These are phyloP conservation scores for Crambe crambe DNA, from an alignment of 37 sponge, comb jelly and placozoan genomes.

Conservation along the genomic window DNA sequence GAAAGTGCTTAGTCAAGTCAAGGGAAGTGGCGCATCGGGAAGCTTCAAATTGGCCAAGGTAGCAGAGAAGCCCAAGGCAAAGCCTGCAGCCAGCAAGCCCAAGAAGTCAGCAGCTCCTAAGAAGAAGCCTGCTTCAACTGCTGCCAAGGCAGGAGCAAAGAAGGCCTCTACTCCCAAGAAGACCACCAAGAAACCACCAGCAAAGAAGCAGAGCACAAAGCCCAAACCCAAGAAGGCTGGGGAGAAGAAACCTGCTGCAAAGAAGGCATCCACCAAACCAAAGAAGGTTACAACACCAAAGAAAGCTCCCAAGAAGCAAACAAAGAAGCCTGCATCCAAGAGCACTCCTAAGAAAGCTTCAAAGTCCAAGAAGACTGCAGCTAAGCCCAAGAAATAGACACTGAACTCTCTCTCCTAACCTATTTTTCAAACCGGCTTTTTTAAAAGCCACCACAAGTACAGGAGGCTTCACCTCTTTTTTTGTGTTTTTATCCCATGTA, in stretches of 20 bases:
- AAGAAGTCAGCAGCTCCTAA: conserved; percentile 31
- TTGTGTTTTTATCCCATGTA: conserved; percentile 18
- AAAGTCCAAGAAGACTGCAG: conserved; percentile 44
- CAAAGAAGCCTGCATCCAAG: conserved; percentile 10
- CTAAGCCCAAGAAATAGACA: conserved; percentile 44
- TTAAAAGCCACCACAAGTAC: conserved; percentile 86
- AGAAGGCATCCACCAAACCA: conserved; percentile 26
- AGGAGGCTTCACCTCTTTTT: conserved; percentile 47
- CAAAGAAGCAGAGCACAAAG: conserved; percentile 4
- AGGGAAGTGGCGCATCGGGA: conserved; percentile 87
- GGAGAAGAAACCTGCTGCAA: conserved; percentile 50
- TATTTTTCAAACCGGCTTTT: conserved; percentile 77
- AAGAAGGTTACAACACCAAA: conserved; percentile 26
- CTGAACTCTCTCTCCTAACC: background rate
- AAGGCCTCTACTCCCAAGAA: conserved; percentile 27
- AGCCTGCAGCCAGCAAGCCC: conserved; percentile 29
- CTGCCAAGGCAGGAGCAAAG: conserved; percentile 20
- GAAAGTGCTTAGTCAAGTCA: conserved; percentile 69
- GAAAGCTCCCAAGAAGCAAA: conserved; percentile 3
- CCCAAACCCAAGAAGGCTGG: background rate
- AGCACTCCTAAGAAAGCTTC: conserved; percentile 37
- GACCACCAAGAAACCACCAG: background rate
- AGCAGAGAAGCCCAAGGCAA: background rate
- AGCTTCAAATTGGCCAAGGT: conserved; percentile 74
- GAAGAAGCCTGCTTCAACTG: conserved; percentile 13